phyloP scores from a whole-genome alignment of 2,113 vertebrate species.

The Microcebus tavaratra region DNA sequence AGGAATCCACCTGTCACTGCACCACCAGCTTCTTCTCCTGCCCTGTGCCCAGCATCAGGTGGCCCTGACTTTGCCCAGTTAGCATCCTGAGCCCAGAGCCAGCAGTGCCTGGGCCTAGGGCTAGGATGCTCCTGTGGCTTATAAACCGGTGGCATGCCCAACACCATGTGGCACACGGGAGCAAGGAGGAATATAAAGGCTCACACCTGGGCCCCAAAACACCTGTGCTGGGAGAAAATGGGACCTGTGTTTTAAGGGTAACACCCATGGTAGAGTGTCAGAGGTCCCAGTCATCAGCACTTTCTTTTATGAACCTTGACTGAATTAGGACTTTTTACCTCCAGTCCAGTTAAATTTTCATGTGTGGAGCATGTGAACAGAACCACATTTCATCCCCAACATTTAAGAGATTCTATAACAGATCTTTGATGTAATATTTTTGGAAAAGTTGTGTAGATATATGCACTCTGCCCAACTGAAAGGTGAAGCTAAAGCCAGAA shows the following conservation, averaged over 20 bases:
- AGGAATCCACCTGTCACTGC: not conserved
- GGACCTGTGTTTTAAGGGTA: not conserved
- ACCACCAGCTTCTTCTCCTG: not conserved
- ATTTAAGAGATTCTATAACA: not conserved
- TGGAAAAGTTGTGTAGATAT: not conserved
- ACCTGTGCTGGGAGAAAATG: not conserved
- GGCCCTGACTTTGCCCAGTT: not conserved
- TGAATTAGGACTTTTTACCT: not conserved
- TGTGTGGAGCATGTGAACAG: not conserved
- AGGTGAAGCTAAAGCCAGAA: not conserved
- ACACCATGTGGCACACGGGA: fast-evolving
- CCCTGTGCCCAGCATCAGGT: not conserved
- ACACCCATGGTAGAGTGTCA: no score
- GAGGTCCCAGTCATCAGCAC: fast-evolving
- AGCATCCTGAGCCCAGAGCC: not conserved
- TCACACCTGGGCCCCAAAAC: not conserved
- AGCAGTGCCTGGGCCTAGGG: no score
- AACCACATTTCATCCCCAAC: not conserved
- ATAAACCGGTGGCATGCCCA: not conserved
- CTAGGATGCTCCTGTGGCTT: not conserved
- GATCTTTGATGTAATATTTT: not conserved
- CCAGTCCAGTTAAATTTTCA: not conserved
- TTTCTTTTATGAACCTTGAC: not conserved
- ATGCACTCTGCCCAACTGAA: not conserved
- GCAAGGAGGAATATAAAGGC: not conserved